Percentiles rank a stretch among this genome's conserved stretches.
phyloP scores from a whole-genome alignment of 2,797 vertebrate species.

The Sebastes wilsoni region DNA sequence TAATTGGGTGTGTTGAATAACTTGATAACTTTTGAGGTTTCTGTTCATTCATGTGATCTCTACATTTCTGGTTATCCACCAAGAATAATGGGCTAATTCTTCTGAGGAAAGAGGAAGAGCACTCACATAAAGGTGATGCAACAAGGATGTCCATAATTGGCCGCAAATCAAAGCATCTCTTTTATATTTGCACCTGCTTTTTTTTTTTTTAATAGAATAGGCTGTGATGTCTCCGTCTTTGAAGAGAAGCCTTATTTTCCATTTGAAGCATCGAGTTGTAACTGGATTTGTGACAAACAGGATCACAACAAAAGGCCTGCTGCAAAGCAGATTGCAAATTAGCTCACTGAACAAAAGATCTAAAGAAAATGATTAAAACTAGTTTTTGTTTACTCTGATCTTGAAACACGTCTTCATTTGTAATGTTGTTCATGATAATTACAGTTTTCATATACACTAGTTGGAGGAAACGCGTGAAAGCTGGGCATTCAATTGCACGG shows the following conservation, averaged over 20 bases:
- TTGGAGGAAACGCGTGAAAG: not conserved
- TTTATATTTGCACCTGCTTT: slow-evolving; percentile 62
- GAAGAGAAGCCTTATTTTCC: slow-evolving; percentile 53
- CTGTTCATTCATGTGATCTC: slow-evolving; percentile 44
- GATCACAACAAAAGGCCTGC: slow-evolving; percentile 52
- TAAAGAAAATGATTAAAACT: slow-evolving; percentile 14
- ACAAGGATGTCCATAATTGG: slow-evolving; percentile 49
- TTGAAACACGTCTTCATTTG: slow-evolving; percentile 32
- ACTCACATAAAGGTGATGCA: slow-evolving; percentile 35
- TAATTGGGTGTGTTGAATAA: slow-evolving; percentile 65
- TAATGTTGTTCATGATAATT: slow-evolving; percentile 14
- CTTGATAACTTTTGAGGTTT: slow-evolving; percentile 56
- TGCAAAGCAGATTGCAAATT: slow-evolving; percentile 45
- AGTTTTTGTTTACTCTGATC: slow-evolving; percentile 50
- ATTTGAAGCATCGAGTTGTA: slow-evolving; percentile 33
- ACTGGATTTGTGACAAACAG: slow-evolving; percentile 45
- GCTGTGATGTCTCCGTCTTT: slow-evolving; percentile 67
- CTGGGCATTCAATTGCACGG: not conserved
- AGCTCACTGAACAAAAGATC: slow-evolving; percentile 44
- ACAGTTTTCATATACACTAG: not conserved
- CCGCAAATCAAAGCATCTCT: slow-evolving; percentile 59
- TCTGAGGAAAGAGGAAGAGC: slow-evolving; percentile 9
- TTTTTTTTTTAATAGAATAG: slow-evolving; percentile 28
- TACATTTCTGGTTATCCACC: slow-evolving; percentile 34
- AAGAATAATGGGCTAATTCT: slow-evolving; percentile 34